phyloP scores from a whole-genome alignment of 1,140 invertebrate genomes.

The Papilio glaucus region DNA sequence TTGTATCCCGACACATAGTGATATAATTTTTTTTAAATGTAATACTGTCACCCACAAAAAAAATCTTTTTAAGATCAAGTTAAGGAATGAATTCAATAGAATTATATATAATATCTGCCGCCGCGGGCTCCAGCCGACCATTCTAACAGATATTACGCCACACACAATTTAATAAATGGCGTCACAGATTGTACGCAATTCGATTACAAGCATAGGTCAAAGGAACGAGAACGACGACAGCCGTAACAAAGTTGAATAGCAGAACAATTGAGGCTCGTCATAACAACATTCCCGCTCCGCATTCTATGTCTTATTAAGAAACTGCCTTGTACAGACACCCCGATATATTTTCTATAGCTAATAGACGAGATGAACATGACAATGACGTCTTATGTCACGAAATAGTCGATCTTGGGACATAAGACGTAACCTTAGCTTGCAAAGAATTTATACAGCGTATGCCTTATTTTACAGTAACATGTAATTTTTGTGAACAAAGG shows the following conservation, averaged over 20 bases:
- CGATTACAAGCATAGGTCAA: conserved; percentile 39
- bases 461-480: too few species aligned
- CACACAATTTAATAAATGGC: conserved; percentile 46
- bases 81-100: conserved; percentile 21
- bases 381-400: too few species aligned
- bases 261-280: conserved; percentile 35
- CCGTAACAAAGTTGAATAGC: conserved; percentile 21
- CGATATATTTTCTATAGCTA: background rate
- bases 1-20: too few species aligned
- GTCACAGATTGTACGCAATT: conserved; percentile 44
- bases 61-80: conserved; percentile 3
- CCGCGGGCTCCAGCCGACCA: background rate
- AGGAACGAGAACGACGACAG: conserved; percentile 20
- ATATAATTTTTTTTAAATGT: background rate
- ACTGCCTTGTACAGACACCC: background rate
- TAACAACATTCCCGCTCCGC: conserved; percentile 19
- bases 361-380: background rate
- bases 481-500: too few species aligned
- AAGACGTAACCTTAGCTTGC: too few species aligned
- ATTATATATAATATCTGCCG: conserved; percentile 29
- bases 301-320: conserved; percentile 22
- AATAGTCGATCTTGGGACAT: too few species aligned
- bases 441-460: too few species aligned
- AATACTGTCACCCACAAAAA: background rate
- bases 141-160: conserved; percentile 38